Base-by-base conservation (phyloP, 2,888 invertebrate species). In the Lottia gigantea region DNA sequence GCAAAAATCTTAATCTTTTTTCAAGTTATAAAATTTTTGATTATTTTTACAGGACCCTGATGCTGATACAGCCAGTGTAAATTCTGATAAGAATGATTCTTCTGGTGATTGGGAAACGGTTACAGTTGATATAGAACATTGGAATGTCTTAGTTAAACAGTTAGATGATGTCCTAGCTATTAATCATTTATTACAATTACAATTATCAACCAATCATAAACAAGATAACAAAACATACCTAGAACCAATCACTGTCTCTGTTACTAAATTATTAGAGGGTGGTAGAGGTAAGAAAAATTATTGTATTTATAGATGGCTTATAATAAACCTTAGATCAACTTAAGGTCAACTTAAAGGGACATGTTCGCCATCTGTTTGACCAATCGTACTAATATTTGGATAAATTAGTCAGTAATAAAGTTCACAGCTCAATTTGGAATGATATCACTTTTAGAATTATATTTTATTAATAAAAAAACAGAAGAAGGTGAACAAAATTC, bases 61-160 rank as follows among this genome's bases (percentile, higher is more conserved):
- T 77, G 84, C 84, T 63, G 85, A 84, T 69, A 81, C 82, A n/a
- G 76, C 81, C 47, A 79, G 81, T 66, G 68, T 68, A n/a, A 73
- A 66, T 55, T 71, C 74, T 14, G 79, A 78, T 49, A 77, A 78
- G 61, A 66, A 68, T 46, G 74, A 72, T 67, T 70, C 55, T 15
- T 70, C 74, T 16, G 47, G 31, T 25, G 92, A 92, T 62, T 96
- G 95, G 95, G 95, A 95, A 86, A 92, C 93, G 68, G 46, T 96
- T 68, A 94, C 95, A 1, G 92, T 94, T 78, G 97, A 97, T 85
- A 92, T 93, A 81, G 94, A 95, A 62, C 93, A 94, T 85, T 97
- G 97, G 95, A 93, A 94, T 19, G 90, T 95, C 65, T 90, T 97
- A 1, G 93, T 95, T 61, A 94, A 94, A 68, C 96, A 96, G 90